Conservation (phyloP, 2,888 invertebrate species). For the Hemicrepidius hirtus region DNA sequence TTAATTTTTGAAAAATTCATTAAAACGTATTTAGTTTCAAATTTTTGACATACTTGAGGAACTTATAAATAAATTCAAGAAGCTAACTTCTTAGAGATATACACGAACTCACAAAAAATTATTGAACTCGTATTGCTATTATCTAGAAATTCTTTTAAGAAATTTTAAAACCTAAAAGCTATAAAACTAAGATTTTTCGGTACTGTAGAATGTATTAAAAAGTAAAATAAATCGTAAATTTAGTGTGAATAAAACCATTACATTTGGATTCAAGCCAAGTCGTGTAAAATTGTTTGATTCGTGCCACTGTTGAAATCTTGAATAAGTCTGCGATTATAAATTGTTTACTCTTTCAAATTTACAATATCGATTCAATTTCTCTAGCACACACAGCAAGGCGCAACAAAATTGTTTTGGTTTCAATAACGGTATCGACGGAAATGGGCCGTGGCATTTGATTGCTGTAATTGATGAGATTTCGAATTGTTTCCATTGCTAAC, state of each 20-base stretch:
- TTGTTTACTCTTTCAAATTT: conserved; percentile 30
- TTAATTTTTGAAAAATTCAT: too few relatives aligned
- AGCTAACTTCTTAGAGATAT: too few relatives aligned
- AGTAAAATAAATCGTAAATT: conserved; percentile 30
- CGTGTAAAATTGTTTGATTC: conserved; percentile 19
- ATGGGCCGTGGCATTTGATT: conserved; percentile 26
- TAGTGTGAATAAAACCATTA: conserved; percentile 36
- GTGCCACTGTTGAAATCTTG: conserved; percentile 33
- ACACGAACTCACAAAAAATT: too few relatives aligned
- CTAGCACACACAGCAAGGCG: background rate
- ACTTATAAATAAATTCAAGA: too few relatives aligned
- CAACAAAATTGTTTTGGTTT: conserved; percentile 25
- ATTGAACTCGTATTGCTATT: too few relatives aligned
- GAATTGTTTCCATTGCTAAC: conserved; percentile 16
- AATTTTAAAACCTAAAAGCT: background rate
- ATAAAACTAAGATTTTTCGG: background rate
- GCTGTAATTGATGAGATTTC: conserved; percentile 17
- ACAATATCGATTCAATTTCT: conserved; percentile 16
- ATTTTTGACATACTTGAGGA: too few relatives aligned
- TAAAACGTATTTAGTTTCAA: too few relatives aligned
- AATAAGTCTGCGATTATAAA: conserved; percentile 26
- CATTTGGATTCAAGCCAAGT: conserved; percentile 31
- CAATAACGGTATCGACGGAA: conserved; percentile 7
- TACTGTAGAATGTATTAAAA: conserved; percentile 21
- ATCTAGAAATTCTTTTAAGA: background rate